Evolutionary conservation across 2,888 invertebrate species (phyloP).

Genomic region (Fragum fragum): DNA sequence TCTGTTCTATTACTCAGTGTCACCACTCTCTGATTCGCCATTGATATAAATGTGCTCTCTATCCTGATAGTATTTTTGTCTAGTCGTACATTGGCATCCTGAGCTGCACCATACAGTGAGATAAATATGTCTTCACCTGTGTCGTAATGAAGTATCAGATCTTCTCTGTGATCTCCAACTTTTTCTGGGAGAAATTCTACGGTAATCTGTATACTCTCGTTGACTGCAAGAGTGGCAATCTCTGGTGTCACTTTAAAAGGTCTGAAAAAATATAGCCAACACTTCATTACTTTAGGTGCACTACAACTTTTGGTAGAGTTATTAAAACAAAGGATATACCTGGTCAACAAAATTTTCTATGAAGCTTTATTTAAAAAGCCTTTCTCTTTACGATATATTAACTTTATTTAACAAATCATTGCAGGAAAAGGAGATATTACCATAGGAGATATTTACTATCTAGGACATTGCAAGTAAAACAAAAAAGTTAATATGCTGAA

Average conservation of each 20-base stretch:
- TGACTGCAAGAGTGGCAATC: constrained; percentile 83
- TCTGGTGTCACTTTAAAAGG: constrained; percentile 85
- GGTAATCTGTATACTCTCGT: constrained; percentile 86
- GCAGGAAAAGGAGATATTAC: no score
- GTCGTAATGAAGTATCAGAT: constrained; percentile 84
- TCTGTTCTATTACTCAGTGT: constrained; percentile 85
- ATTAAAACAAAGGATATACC: no score
- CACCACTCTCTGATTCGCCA: constrained; percentile 86
- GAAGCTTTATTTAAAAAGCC: no score
- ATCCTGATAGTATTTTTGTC: constrained; percentile 86
- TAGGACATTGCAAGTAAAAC: no score
- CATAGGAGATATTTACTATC: no score
- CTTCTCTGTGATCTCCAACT: constrained; percentile 82
- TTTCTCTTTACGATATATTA: no score
- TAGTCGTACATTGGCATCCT: constrained; percentile 85
- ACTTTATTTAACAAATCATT: no score
- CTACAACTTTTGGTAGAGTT: no score
- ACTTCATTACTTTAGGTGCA: no score
- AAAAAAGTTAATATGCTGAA: no score
- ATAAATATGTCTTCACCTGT: constrained; percentile 86
- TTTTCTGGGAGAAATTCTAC: constrained; percentile 84
- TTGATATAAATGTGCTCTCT: constrained; percentile 86
- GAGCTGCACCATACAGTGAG: constrained; percentile 84
- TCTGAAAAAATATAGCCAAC: no score
- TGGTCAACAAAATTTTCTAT: no score